These are phyloP conservation scores for Pimpla rufipes DNA, from an alignment of 2,888 invertebrate species.

Conservation along the genomic window DNA sequence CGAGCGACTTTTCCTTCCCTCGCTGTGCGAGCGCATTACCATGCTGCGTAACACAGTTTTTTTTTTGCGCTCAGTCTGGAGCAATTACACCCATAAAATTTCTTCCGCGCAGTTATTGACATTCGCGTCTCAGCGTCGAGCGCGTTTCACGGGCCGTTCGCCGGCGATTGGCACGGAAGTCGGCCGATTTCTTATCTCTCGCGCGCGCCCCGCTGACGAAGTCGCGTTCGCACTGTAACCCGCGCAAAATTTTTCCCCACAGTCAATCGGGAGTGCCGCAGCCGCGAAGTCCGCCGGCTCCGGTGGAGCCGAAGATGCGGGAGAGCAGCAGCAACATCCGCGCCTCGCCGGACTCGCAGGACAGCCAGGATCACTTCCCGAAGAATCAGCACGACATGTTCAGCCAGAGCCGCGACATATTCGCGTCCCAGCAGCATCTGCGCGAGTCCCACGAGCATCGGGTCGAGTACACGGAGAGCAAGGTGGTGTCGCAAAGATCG, in stretches of 20 bases:
- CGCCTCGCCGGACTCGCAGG: slow-evolving; percentile 82
- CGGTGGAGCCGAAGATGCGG: slow-evolving; percentile 87
- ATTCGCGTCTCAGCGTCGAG: not conserved
- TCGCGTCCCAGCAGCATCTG: slow-evolving; percentile 81
- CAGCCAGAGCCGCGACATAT: slow-evolving; percentile 82
- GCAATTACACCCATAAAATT: not conserved
- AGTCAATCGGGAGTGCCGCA: slow-evolving; percentile 86
- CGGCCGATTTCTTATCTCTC: not conserved
- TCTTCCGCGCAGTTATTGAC: slow-evolving; percentile 3
- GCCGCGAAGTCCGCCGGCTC: slow-evolving; percentile 89
- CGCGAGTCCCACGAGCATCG: slow-evolving; percentile 80
- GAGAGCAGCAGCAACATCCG: slow-evolving; percentile 77
- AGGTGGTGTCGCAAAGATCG: slow-evolving; percentile 64
- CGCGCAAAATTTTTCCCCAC: too few species aligned
- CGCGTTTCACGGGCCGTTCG: not conserved
- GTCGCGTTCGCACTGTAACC: not conserved
- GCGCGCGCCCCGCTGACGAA: not conserved
- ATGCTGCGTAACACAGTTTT: not conserved
- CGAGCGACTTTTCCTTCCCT: slow-evolving; percentile 5
- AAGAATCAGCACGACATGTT: slow-evolving; percentile 84
- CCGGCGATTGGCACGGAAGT: not conserved
- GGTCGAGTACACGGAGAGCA: slow-evolving; percentile 74
- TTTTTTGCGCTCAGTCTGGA: not conserved
- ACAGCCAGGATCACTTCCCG: slow-evolving; percentile 81
- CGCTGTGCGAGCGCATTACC: not conserved